These are phyloP conservation scores for Pteropus rufus DNA, from an alignment of 2,797 vertebrate species.

Conservation along the genomic window DNA sequence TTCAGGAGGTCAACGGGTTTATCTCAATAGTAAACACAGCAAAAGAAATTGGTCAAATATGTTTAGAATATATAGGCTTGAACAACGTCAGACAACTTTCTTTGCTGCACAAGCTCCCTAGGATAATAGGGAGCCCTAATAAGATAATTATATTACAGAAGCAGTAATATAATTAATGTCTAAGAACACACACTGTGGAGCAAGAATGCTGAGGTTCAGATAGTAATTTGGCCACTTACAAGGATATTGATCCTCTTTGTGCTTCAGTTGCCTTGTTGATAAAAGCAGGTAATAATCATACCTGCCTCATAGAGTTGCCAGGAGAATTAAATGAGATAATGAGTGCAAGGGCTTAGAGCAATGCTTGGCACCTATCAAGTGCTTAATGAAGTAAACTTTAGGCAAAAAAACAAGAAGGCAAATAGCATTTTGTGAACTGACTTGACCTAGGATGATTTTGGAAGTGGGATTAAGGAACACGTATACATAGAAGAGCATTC, in stretches of 20 bases:
- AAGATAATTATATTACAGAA: not conserved
- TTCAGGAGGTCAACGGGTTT: not conserved
- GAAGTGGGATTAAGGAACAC: not conserved
- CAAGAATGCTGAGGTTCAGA: not conserved
- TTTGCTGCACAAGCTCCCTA: not conserved
- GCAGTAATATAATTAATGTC: not conserved
- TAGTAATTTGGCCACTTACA: not conserved
- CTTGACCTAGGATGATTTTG: not conserved
- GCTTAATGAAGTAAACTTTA: not conserved
- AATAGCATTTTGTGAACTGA: not conserved
- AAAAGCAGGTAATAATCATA: not conserved
- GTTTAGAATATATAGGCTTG: not conserved
- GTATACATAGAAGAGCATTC: not conserved
- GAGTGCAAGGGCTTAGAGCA: not conserved
- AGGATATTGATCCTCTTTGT: not conserved
- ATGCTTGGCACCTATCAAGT: not conserved
- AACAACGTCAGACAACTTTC: not conserved
- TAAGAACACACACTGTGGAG: not conserved
- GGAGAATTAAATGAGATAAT: not conserved
- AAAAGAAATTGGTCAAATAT: constrained; percentile 1
- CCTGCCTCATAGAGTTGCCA: not conserved
- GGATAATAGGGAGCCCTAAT: not conserved
- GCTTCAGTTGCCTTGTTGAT: not conserved
- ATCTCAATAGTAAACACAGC: not conserved
- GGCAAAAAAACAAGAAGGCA: not conserved